Conservation (phyloP, 2,797 vertebrate genomes). For the Anguilla anguilla region DNA sequence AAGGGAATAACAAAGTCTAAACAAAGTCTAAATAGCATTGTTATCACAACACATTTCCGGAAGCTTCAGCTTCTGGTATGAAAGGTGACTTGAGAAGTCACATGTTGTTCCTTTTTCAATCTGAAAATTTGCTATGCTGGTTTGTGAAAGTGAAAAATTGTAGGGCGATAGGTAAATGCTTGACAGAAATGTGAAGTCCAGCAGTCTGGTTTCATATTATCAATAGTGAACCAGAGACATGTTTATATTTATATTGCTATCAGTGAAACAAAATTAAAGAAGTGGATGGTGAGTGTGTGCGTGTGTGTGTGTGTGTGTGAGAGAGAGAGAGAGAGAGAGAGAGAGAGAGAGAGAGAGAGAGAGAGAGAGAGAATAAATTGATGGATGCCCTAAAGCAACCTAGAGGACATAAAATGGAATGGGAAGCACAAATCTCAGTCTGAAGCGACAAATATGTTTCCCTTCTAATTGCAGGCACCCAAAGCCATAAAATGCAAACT, state of each 20-base stretch:
- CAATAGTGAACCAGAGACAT: neutral
- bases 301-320: neutral
- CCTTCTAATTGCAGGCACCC: neutral
- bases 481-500: slow-evolving; percentile 8
- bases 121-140: neutral
- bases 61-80: neutral
- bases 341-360: neutral
- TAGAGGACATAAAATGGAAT: slow-evolving; percentile 18
- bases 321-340: neutral
- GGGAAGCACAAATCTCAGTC: slow-evolving; percentile 6
- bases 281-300: neutral
- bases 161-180: neutral
- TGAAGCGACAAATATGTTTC: slow-evolving; percentile 21
- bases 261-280: neutral
- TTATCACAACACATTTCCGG: neutral
- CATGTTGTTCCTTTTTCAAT: neutral
- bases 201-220: neutral
- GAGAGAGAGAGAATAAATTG: neutral
- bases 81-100: neutral
- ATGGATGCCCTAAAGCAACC: slow-evolving; percentile 18
- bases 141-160: neutral
- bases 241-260: neutral
- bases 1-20: no score
- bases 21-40: no score
- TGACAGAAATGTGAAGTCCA: neutral